Conservation (phyloP, 2,113 vertebrate species). For the Brachyistius frenatus region DNA sequence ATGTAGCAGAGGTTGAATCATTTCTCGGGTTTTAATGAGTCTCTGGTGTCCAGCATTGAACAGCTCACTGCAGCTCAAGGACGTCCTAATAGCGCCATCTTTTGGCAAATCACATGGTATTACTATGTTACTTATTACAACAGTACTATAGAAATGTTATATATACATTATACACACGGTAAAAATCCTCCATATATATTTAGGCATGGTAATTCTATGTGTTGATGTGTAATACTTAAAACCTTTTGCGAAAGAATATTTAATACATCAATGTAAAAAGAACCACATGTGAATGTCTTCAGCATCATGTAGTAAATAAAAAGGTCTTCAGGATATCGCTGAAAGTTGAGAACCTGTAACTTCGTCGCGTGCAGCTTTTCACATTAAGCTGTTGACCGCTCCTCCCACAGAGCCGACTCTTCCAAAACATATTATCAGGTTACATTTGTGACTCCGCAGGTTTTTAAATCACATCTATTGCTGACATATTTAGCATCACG, state of each 20-base stretch:
- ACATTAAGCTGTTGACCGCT: constrained; percentile 37
- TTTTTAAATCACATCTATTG: constrained; percentile 25
- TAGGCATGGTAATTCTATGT: constrained; percentile 56
- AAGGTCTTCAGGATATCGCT: constrained; percentile 48
- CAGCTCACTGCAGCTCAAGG: constrained; percentile 45
- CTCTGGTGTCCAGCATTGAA: constrained; percentile 60
- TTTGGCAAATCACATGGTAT: constrained; percentile 66
- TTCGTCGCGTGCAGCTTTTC: constrained; percentile 28
- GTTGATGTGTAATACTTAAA: constrained; percentile 63
- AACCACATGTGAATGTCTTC: constrained; percentile 60
- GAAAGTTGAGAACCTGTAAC: constrained; percentile 62
- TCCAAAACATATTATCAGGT: constrained; percentile 23
- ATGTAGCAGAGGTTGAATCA: constrained; percentile 32
- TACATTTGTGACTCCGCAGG: constrained; percentile 33
- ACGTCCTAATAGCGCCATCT: constrained; percentile 68
- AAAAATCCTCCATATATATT: constrained; percentile 68
- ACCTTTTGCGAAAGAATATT: constrained; percentile 59
- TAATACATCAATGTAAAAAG: constrained; percentile 72
- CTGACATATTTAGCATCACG: constrained; percentile 57
- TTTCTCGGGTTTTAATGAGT: constrained; percentile 70
- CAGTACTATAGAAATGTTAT: constrained; percentile 71
- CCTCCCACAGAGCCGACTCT: constrained; percentile 16
- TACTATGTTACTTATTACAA: constrained; percentile 66
- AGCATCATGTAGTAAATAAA: constrained; percentile 55
- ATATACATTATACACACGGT: constrained; percentile 73